Percentiles rank a stretch among this genome's conserved stretches.
phyloP scores from a whole-genome alignment of 2,797 vertebrate species.

The Bradypodion pumilum region DNA sequence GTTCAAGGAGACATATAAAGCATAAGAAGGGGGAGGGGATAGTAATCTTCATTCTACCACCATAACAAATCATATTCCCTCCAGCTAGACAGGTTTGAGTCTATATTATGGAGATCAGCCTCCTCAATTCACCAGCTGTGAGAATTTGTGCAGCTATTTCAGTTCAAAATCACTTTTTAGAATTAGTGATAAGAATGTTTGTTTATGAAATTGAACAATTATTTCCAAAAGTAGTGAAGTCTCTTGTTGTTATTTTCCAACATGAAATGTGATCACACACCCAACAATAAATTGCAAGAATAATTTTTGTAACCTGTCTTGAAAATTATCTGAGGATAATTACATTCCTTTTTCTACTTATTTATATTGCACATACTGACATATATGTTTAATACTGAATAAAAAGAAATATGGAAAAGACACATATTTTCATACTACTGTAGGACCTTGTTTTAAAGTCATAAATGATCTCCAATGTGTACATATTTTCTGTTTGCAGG shows the following conservation, averaged over 20 bases:
- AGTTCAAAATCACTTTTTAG: too few relatives aligned
- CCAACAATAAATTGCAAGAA: background rate
- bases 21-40: too few relatives aligned
- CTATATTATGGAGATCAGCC: too few relatives aligned
- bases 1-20: too few relatives aligned
- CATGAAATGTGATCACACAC: background rate
- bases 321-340: background rate
- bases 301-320: background rate
- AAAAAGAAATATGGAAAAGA: background rate
- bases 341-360: background rate
- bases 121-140: too few relatives aligned
- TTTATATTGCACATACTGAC: background rate
- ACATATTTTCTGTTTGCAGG: background rate
- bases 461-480: background rate
- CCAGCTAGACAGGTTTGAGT: too few relatives aligned
- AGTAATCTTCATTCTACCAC: too few relatives aligned
- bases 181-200: too few relatives aligned
- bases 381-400: background rate
- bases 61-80: too few relatives aligned
- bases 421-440: background rate
- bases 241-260: background rate
- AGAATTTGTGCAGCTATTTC: too few relatives aligned
- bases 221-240: background rate
- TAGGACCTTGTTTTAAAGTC: background rate
- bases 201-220: background rate